Conservation (phyloP, 2,113 vertebrate genomes). For the Chunga burmeisteri region DNA sequence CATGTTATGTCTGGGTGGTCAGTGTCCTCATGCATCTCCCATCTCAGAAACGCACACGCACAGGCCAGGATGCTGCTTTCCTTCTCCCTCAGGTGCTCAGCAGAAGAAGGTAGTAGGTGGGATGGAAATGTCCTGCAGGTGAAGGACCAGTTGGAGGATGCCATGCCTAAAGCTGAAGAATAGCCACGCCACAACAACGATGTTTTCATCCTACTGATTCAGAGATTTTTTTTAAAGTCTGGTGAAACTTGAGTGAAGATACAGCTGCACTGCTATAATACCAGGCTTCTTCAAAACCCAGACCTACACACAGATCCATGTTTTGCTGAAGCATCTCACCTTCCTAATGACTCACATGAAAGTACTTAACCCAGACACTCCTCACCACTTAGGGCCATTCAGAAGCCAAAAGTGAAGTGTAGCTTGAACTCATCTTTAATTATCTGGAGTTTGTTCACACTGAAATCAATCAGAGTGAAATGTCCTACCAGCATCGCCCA, state of each 20-base stretch:
- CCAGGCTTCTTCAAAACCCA: not conserved
- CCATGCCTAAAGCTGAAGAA: not conserved
- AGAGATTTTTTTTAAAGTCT: not conserved
- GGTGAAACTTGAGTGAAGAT: not conserved
- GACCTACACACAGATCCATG: not conserved
- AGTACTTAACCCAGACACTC: not conserved
- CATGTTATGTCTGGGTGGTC: not conserved
- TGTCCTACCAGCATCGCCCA: not conserved
- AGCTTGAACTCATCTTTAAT: constrained; percentile 1
- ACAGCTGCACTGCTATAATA: not conserved
- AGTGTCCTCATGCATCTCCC: not conserved
- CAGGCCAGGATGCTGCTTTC: not conserved
- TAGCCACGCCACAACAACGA: not conserved
- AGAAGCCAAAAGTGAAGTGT: not conserved
- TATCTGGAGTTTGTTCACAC: constrained; percentile 18
- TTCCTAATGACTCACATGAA: not conserved
- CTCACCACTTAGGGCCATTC: not conserved
- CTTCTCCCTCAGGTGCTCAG: not conserved
- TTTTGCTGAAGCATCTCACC: not conserved
- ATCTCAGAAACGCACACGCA: not conserved
- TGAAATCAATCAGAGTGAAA: not conserved
- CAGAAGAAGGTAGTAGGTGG: not conserved
- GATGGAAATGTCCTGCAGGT: not conserved
- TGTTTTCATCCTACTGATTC: not conserved
- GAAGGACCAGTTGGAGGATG: not conserved